Percentiles rank a stretch among this genome's conserved stretches.
Evolutionary conservation across 64 coral and sea anemone genomes (phyloP).

Genomic region (Anthopleura sola): DNA sequence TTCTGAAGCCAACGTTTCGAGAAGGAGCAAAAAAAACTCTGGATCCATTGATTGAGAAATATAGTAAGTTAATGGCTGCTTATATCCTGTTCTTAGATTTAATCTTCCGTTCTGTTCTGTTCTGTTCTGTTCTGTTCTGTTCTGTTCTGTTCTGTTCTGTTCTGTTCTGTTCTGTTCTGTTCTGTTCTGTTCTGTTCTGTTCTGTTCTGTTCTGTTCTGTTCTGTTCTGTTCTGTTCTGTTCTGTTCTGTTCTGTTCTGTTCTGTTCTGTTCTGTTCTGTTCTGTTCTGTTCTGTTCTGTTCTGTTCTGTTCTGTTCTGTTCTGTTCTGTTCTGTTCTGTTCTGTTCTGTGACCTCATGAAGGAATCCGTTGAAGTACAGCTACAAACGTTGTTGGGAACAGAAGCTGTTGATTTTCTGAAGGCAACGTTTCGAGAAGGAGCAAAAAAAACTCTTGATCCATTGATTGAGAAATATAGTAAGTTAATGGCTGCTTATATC

Average conservation of each 20-base stretch:
- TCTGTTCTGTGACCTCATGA: slow-evolving; percentile 49
- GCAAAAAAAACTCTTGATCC: slow-evolving; percentile 87
- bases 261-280: too few species aligned
- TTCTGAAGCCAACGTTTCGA: slow-evolving; percentile 75
- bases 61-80: background rate
- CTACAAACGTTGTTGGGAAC: slow-evolving; percentile 55
- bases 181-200: too few species aligned
- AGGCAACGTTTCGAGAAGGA: slow-evolving; percentile 81
- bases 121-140: too few species aligned
- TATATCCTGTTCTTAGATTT: background rate
- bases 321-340: too few species aligned
- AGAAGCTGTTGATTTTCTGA: slow-evolving; percentile 59
- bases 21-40: slow-evolving; percentile 87
- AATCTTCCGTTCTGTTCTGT: background rate
- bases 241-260: too few species aligned
- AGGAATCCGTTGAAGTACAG: slow-evolving; percentile 66
- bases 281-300: too few species aligned
- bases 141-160: too few species aligned
- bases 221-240: too few species aligned
- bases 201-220: too few species aligned
- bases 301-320: too few species aligned
- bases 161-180: too few species aligned
- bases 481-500: background rate
- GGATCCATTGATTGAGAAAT: slow-evolving; percentile 53
- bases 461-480: slow-evolving; percentile 23